Evolutionary conservation across 2,113 vertebrate genomes (phyloP).

Genomic region (Cyrtonyx montezumae): DNA sequence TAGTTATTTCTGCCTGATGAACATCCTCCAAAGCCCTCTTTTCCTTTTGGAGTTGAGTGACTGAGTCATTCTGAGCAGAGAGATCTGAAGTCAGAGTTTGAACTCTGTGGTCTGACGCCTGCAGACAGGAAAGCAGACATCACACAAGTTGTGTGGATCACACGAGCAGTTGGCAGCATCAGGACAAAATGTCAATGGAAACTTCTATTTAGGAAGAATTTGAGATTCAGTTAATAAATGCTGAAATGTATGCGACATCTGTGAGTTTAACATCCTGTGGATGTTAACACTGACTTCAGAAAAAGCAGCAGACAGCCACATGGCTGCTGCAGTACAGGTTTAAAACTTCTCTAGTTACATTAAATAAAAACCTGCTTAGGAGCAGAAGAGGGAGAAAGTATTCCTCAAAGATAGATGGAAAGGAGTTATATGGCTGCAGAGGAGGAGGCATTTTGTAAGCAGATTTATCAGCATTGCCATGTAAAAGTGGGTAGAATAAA

Average conservation of each 20-base stretch:
- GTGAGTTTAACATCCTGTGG: conserved; percentile 58
- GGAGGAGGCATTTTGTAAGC: not conserved
- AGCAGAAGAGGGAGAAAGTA: not conserved
- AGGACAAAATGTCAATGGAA: conserved; percentile 47
- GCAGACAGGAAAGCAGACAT: not conserved
- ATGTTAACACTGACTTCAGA: conserved; percentile 56
- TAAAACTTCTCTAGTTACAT: not conserved
- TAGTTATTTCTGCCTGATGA: conserved; percentile 42
- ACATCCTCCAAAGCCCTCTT: conserved; percentile 60
- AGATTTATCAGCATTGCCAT: not conserved
- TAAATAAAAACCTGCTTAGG: conserved; percentile 9
- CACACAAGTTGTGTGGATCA: not conserved
- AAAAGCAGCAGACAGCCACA: conserved; percentile 52
- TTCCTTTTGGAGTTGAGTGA: conserved; percentile 66
- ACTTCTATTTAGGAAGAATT: conserved; percentile 20
- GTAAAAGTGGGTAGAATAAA: not conserved
- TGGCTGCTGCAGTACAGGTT: conserved; percentile 25
- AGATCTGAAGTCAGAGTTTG: conserved; percentile 51
- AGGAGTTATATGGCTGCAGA: not conserved
- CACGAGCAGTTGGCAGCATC: conserved; percentile 18
- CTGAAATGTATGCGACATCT: conserved; percentile 50
- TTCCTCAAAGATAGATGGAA: not conserved
- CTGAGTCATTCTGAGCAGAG: conserved; percentile 47
- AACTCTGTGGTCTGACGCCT: conserved; percentile 64
- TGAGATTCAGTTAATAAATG: conserved; percentile 55